Evolutionary conservation across 1,140 invertebrate species (phyloP).

Genomic region (Harpegnathos saltator): DNA sequence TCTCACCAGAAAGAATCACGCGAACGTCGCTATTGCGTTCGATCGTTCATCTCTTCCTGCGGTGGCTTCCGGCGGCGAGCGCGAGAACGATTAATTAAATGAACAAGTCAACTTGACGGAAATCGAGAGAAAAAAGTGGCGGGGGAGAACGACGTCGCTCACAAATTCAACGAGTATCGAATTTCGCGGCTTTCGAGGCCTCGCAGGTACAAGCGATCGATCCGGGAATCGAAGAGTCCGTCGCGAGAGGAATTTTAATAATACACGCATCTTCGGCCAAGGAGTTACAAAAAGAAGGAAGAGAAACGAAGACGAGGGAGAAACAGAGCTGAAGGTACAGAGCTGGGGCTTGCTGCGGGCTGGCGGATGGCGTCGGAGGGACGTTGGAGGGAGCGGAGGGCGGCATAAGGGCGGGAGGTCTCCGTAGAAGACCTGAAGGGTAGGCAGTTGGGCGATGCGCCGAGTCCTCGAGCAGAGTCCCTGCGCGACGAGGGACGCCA

Average conservation of each 20-base stretch:
- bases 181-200: neutral
- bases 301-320: neutral
- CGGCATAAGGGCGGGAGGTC: conserved; percentile 26
- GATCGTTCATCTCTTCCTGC: neutral
- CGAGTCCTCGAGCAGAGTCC: conserved; percentile 75
- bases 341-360: neutral
- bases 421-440: conserved; percentile 51
- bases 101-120: neutral
- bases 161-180: neutral
- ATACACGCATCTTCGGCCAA: conserved; percentile 28
- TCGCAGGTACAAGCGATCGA: no score
- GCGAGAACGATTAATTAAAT: conserved; percentile 11
- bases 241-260: conserved; percentile 37
- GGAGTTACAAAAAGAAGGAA: neutral
- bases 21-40: neutral
- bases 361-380: no score
- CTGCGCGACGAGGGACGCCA: conserved; percentile 78
- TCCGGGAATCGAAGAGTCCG: no score
- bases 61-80: neutral
- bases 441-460: conserved; percentile 52
- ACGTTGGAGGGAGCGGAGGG: conserved; percentile 37
- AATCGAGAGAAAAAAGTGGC: neutral
- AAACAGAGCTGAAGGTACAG: no score
- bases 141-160: neutral
- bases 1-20: neutral